Base-by-base conservation (phyloP, 2,797 vertebrate species). In the Buceros bicornis region DNA sequence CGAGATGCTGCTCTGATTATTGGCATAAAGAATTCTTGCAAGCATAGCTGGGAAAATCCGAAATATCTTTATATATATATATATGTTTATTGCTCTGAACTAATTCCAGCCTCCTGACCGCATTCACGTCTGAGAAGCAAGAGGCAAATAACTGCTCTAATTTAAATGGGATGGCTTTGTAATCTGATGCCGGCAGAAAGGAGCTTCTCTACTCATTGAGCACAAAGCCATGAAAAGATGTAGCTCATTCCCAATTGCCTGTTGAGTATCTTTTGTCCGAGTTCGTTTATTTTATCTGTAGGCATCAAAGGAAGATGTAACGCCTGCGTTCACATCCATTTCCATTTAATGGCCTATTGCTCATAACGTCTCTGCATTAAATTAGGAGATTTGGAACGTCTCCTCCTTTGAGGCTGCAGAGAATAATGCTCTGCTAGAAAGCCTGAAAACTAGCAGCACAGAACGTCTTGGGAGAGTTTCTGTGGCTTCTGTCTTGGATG, bases 11-110 rank as follows among this genome's bases (percentile, higher is more conserved):
- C 85, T 90, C 77, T 82, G 82, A 80, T 47, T 89, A 77, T 35
- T 94, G 87, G 58, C 93, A 64, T 56, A 20, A 93, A 70, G 43
- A 53, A 56, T 62, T 71, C 67, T 61, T 88, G 62, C 60, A 48
- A 88, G 40, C 1, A 0, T 61, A 69, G 87, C 87, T 94, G 90
- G 70, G 94, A 90, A 94, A 89, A 77, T 62, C 60, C 87, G 73
- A 94, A 93, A 93, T 89, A 4, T 69, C 11, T 15, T 12, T 24
- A 28, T 6, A 25, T 15, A 25, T 24, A 6, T 31, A 11, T 0
- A 31, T 37, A 61, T 35, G 28, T 91, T 95, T 95, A 87, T 89
- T 94, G 74, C 88, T 80, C 86, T 97, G 95, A 93, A 97, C 85
- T 82, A 74, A 80, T 92, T 95, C 95, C 94, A 95, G 67, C 74